These are phyloP conservation scores for Helleia helle DNA, from an alignment of 2,888 invertebrate genomes.

Conservation along the genomic window DNA sequence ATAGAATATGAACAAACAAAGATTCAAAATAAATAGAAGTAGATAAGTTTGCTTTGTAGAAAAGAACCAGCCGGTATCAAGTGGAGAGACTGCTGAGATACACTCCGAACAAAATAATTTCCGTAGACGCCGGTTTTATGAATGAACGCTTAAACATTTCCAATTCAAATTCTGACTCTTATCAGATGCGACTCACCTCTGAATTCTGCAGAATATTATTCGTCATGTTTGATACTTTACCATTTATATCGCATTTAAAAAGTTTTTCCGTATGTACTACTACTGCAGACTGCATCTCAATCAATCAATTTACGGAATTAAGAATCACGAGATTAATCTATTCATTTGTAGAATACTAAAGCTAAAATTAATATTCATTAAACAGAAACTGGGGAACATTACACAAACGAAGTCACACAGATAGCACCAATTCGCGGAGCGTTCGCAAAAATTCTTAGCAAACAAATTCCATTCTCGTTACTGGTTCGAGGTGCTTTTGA, in stretches of 20 bases:
- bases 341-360: no score
- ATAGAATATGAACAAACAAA: no score
- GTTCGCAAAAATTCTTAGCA: slow-evolving; percentile 12
- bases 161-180: slow-evolving; percentile 13
- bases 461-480: slow-evolving; percentile 11
- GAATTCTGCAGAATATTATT: background rate
- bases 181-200: slow-evolving; percentile 7
- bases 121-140: slow-evolving; percentile 15
- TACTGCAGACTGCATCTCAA: no score
- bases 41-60: background rate
- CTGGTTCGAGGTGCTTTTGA: slow-evolving; percentile 11
- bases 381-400: no score
- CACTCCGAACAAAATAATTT: slow-evolving; percentile 18
- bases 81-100: slow-evolving; percentile 4
- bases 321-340: no score
- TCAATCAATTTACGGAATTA: no score
- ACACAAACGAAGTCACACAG: background rate
- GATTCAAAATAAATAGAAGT: background rate
- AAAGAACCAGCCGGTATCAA: background rate
- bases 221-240: background rate
- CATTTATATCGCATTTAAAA: no score
- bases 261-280: no score
- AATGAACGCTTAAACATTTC: slow-evolving; percentile 14
- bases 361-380: no score
- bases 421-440: background rate